phyloP scores from a whole-genome alignment of 2,888 invertebrate genomes.

The Microctonus brassicae region DNA sequence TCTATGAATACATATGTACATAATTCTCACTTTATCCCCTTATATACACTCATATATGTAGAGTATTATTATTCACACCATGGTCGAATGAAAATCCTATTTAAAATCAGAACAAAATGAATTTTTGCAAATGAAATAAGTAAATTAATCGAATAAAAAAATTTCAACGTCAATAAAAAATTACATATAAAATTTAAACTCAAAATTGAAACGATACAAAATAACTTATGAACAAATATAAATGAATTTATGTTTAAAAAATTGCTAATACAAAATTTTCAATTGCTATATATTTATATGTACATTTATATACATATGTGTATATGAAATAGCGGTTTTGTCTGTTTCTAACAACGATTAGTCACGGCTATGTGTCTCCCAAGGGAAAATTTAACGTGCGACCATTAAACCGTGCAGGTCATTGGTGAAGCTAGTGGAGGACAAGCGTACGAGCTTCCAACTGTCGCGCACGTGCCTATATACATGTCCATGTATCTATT shows the following conservation, averaged over 20 bases:
- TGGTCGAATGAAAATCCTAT: conserved; percentile 41
- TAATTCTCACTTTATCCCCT: too few species aligned
- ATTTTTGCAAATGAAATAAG: conserved; percentile 49
- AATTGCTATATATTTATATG: neutral
- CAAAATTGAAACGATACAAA: neutral
- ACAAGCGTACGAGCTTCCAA: conserved; percentile 24
- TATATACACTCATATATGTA: conserved; percentile 1
- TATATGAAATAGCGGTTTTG: neutral
- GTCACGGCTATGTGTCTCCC: conserved; percentile 28
- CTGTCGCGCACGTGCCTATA: conserved; percentile 25
- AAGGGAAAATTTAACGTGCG: conserved; percentile 42
- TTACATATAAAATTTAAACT: too few species aligned
- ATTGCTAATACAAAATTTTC: conserved; percentile 11
- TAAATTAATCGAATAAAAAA: conserved; percentile 25
- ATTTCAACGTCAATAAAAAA: too few species aligned
- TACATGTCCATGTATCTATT: neutral
- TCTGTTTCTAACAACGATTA: conserved; percentile 23
- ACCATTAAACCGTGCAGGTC: conserved; percentile 43
- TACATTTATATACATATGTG: neutral
- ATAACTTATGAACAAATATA: too few species aligned
- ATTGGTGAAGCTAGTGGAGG: conserved; percentile 32
- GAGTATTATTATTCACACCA: conserved; percentile 8
- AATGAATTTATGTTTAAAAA: neutral
- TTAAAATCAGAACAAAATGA: conserved; percentile 29
- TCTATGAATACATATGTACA: neutral